phyloP scores from a whole-genome alignment of 1,140 invertebrate genomes.

The Heliconius melpomene region DNA sequence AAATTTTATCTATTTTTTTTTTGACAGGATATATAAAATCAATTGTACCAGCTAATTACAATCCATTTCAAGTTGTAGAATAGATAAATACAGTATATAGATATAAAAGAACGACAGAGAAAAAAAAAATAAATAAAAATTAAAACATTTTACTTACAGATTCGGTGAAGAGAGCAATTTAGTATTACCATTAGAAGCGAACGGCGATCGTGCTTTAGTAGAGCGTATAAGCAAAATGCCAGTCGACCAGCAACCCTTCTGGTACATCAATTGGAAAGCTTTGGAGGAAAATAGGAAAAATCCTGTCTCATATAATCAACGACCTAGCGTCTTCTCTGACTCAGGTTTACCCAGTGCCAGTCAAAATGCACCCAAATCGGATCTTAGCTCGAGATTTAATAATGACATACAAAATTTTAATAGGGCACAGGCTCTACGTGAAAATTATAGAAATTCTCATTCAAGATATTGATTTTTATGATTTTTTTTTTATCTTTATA shows the following conservation, averaged over 20 bases:
- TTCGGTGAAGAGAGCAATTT: conserved; percentile 59
- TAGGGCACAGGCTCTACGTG: neutral
- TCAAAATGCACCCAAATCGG: neutral
- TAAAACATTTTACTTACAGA: conserved; percentile 46
- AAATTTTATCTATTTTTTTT: no score
- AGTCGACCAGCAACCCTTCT: conserved; percentile 80
- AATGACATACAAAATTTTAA: neutral
- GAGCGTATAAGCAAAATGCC: conserved; percentile 77
- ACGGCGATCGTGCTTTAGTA: conserved; percentile 74
- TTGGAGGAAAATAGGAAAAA: conserved; percentile 59
- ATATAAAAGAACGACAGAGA: neutral
- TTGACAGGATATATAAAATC: no score
- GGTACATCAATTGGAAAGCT: conserved; percentile 79
- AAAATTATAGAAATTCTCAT: conserved; percentile 5
- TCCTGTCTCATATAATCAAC: conserved; percentile 63
- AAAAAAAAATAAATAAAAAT: neutral
- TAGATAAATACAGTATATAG: no score
- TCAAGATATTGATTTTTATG: neutral
- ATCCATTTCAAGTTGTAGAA: no score
- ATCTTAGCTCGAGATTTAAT: neutral
- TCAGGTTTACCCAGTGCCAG: neutral
- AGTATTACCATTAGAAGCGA: conserved; percentile 69
- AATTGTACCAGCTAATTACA: no score
- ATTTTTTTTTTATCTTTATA: neutral
- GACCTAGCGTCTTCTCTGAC: conserved; percentile 55